Evolutionary conservation across 2,888 invertebrate species (phyloP).

Genomic region (Heliconius sara): DNA sequence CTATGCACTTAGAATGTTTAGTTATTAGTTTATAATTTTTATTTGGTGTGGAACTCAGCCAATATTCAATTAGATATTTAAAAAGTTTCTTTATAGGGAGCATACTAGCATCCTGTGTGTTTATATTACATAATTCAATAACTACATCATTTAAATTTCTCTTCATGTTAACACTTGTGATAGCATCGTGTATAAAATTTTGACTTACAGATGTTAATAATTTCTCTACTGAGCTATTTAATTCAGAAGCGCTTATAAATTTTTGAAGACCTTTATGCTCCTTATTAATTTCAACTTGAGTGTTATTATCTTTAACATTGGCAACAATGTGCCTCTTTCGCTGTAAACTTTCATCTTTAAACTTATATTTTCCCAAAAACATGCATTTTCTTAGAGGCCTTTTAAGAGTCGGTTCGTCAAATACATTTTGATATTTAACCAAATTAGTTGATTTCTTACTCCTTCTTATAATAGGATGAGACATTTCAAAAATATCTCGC

Average conservation of each 20-base stretch:
- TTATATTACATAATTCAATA: conserved; percentile 64
- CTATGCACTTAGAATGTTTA: conserved; percentile 58
- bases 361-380: conserved; percentile 60
- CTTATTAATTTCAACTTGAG: conserved; percentile 53
- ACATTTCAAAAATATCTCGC: conserved; percentile 30
- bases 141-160: conserved; percentile 63
- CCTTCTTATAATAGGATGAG: conserved; percentile 56
- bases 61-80: conserved; percentile 68
- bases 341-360: conserved; percentile 38
- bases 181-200: conserved; percentile 47
- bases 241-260: conserved; percentile 55
- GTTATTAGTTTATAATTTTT: conserved; percentile 56
- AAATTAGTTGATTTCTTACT: conserved; percentile 75
- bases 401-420: conserved; percentile 63
- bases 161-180: conserved; percentile 49
- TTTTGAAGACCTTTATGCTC: conserved; percentile 58
- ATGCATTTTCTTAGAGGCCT: conserved; percentile 62
- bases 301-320: conserved; percentile 49
- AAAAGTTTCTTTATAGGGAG: conserved; percentile 69
- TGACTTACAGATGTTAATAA: conserved; percentile 63
- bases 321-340: conserved; percentile 40
- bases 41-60: conserved; percentile 63
- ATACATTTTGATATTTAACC: conserved; percentile 67
- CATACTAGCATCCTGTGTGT: conserved; percentile 52
- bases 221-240: conserved; percentile 64